phyloP scores from a whole-genome alignment of 2,888 invertebrate genomes.

The Drosophila antonietae region DNA sequence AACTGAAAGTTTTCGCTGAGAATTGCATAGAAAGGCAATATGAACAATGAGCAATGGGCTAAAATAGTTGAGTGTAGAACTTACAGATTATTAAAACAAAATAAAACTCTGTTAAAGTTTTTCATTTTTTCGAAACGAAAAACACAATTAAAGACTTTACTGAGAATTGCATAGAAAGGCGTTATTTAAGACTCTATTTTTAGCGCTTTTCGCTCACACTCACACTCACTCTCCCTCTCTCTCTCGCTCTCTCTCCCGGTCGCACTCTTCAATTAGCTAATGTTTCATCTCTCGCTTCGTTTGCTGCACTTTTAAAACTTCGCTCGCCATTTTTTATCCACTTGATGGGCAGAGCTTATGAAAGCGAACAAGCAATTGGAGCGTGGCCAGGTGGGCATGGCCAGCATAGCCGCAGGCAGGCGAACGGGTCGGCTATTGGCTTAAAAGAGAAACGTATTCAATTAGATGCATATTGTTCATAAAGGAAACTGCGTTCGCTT shows the following conservation, averaged over 20 bases:
- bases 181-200: not conserved
- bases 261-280: not conserved
- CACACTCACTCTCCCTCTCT: not conserved
- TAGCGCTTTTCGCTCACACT: not conserved
- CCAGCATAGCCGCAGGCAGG: not conserved
- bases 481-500: not conserved
- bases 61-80: too few species aligned
- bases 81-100: too few species aligned
- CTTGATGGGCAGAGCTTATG: not conserved
- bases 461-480: slow-evolving; percentile 7
- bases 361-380: not conserved
- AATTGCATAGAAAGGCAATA: not conserved
- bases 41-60: too few species aligned
- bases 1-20: not conserved
- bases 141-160: too few species aligned
- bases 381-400: not conserved
- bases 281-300: not conserved
- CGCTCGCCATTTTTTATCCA: slow-evolving; percentile 1
- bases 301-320: slow-evolving; percentile 12
- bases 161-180: not conserved
- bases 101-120: too few species aligned
- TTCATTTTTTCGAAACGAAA: too few species aligned
- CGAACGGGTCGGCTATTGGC: slow-evolving; percentile 1
- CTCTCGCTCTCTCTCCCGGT: not conserved
- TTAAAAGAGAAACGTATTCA: slow-evolving; percentile 11